Evolutionary conservation across 2,797 vertebrate species (phyloP), one percentile per base, ranked within the genome.

Genomic region (Simalia tracyae): DNA sequence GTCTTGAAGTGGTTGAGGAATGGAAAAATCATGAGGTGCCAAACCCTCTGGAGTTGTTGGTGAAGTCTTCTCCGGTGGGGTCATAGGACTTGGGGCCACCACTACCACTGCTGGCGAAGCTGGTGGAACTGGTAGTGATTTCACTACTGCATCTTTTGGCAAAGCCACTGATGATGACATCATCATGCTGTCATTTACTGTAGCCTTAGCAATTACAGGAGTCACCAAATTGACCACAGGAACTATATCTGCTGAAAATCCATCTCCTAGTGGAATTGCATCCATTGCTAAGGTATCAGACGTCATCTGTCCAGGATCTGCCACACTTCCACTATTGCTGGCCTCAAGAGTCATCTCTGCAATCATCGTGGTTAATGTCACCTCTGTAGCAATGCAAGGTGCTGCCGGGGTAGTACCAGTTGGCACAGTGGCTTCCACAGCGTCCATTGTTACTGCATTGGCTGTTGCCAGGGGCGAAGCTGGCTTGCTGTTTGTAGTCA

Each of bases 1-100:
- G 60, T 97, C 96, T 87, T 96, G 96, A 14, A 76, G 42, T 28
- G 1, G 87, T 17, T n/a, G 68, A 4, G 66, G 92, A 89, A 85
- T 94, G 7, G 91, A 56, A 14, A 91, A 89, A 46, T 93, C 94
- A 1, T 87, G 92, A 24, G 93, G 95, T 3, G 92, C 93, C 9
- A 76, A 91, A 26, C 93, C 86, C 68, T 95, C 95, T 5, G 88
- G 26, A 1, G 92, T 92, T 60, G 59, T 95, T 1, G 93, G 87
- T 26, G 92, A 86, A 63, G 91, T 54, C 93, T 42, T 93, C 17
- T 57, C 88, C 19, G 86, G 95, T 14, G 92, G 93, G 0, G 61
- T 89, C 31, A 11, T 60, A 1, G 60, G 92, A 3, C 90, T 89
- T 2, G 90, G 86, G 2, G 91, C 87, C 28, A 76, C 91, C 15